Evolutionary conservation across 2,113 vertebrate species (phyloP).

Genomic region (Eolophus roseicapilla): DNA sequence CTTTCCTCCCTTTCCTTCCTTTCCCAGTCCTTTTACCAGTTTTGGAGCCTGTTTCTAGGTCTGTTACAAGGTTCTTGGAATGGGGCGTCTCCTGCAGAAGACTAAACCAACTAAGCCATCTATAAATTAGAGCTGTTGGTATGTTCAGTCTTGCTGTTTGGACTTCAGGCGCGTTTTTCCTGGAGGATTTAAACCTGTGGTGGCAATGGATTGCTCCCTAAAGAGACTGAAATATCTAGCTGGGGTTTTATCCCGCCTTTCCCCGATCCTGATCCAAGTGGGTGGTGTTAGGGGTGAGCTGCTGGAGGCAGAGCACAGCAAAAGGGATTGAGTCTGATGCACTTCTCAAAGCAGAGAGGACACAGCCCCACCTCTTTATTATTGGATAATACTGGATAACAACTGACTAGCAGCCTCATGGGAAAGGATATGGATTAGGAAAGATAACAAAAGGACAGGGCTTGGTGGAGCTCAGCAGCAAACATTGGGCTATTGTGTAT

Average conservation of each 20-base stretch:
- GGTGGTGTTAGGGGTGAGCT: background rate
- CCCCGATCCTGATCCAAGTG: background rate
- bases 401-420: background rate
- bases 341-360: background rate
- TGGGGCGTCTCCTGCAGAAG: background rate
- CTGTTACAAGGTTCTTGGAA: background rate
- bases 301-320: background rate
- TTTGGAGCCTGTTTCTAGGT: background rate
- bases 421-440: constrained; percentile 35
- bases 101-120: background rate
- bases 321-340: background rate
- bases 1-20: background rate
- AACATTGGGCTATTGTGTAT: constrained; percentile 21
- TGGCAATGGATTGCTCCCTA: background rate
- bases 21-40: background rate
- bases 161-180: background rate
- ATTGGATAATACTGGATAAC: constrained; percentile 22
- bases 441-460: constrained; percentile 29
- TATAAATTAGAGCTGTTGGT: background rate
- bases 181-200: background rate
- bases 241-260: background rate
- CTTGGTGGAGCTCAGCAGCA: constrained; percentile 44
- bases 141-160: background rate
- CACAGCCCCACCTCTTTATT: background rate
- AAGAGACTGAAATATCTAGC: background rate